A percentile compares a stretch with the other conserved stretches of the same genome.
These are phyloP conservation scores for Camarhynchus parvulus DNA, from an alignment of 2,113 vertebrate genomes.

Conservation along the genomic window DNA sequence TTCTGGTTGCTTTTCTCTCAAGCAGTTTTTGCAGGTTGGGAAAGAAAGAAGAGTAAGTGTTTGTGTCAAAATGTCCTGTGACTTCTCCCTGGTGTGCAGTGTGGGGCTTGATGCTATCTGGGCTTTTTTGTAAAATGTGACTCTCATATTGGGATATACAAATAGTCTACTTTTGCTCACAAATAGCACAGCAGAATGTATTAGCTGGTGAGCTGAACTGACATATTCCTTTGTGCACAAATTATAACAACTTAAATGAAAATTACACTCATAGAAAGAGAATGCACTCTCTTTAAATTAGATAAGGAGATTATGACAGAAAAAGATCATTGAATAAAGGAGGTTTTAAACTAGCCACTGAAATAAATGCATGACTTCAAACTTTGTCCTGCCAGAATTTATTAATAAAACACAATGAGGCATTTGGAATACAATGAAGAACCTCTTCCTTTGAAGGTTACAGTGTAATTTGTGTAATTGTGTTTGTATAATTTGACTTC, in stretches of 20 bases:
- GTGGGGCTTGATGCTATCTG: background rate
- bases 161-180: background rate
- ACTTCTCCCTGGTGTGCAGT: background rate
- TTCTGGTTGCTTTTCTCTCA: background rate
- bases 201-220: background rate
- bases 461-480: constrained; percentile 56
- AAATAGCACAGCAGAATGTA: background rate
- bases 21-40: background rate
- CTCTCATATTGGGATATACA: background rate
- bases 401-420: constrained; percentile 24
- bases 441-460: constrained; percentile 50
- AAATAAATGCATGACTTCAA: constrained; percentile 49
- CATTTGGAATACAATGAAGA: constrained; percentile 35
- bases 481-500: constrained; percentile 54
- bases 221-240: background rate
- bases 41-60: background rate
- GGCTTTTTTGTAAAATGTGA: background rate
- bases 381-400: constrained; percentile 42
- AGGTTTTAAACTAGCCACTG: constrained; percentile 20
- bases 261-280: constrained; percentile 11
- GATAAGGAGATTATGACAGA: constrained; percentile 29
- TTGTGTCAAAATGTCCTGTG: background rate
- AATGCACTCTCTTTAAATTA: constrained; percentile 46
- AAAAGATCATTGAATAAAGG: constrained; percentile 39
- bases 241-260: constrained; percentile 40